Evolutionary conservation across 2,797 vertebrate species (phyloP).

Genomic region (Menidia menidia): DNA sequence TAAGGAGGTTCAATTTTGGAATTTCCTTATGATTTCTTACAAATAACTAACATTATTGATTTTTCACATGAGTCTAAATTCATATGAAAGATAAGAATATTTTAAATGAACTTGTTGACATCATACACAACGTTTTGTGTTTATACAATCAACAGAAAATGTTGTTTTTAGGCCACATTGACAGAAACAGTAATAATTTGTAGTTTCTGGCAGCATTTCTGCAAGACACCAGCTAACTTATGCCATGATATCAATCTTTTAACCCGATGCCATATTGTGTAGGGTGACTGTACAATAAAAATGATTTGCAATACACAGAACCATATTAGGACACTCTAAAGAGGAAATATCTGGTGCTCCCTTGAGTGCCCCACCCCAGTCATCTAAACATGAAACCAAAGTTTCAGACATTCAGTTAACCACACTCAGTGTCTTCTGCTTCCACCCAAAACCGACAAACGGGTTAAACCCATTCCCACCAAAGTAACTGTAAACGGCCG

Average conservation of each 20-base stretch:
- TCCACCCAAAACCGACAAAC: conserved; percentile 62
- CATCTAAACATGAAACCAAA: conserved; percentile 62
- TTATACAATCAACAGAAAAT: too few species aligned
- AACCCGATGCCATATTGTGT: not conserved
- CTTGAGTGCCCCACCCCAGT: conserved; percentile 25
- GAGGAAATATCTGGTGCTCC: conserved; percentile 1
- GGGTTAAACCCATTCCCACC: conserved; percentile 39
- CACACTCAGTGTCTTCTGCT: conserved; percentile 27
- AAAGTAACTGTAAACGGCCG: conserved; percentile 43
- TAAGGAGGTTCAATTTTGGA: not conserved
- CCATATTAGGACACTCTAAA: conserved; percentile 5
- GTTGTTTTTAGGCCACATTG: too few species aligned
- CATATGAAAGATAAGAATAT: too few species aligned
- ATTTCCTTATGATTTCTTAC: not conserved
- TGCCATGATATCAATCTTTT: not conserved
- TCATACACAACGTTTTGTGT: not conserved
- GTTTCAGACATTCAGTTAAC: conserved; percentile 48
- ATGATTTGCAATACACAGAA: not conserved
- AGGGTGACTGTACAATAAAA: not conserved
- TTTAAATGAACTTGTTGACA: not conserved
- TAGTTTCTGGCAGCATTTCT: not conserved
- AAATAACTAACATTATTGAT: too few species aligned
- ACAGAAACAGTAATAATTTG: not conserved
- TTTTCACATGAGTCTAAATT: too few species aligned
- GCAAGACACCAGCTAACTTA: not conserved